Evolutionary conservation across 2,888 invertebrate genomes (phyloP).

Genomic region (Lasioglossum malachurum): DNA sequence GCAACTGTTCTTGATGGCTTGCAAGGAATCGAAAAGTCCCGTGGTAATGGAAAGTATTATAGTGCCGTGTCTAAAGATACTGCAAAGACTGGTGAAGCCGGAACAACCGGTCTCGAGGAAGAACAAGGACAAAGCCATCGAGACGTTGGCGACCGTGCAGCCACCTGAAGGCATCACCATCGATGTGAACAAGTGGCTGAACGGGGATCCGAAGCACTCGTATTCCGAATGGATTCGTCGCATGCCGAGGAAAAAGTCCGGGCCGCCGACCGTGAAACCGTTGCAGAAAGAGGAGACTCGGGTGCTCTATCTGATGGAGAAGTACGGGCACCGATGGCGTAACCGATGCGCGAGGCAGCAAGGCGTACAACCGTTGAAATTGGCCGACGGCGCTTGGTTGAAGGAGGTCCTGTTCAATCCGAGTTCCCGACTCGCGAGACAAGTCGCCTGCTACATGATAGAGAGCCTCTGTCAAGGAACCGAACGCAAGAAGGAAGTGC

Average conservation of each 20-base stretch:
- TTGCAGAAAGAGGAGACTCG: constrained; percentile 81
- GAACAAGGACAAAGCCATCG: constrained; percentile 85
- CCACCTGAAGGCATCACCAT: constrained; percentile 89
- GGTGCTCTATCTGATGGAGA: constrained; percentile 89
- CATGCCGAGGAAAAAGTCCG: constrained; percentile 85
- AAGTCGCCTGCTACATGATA: constrained; percentile 95
- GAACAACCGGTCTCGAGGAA: constrained; percentile 86
- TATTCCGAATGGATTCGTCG: constrained; percentile 91
- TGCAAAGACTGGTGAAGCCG: constrained; percentile 93
- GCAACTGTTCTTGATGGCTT: constrained; percentile 93
- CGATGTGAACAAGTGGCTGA: constrained; percentile 91
- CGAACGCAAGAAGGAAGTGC: constrained; percentile 90
- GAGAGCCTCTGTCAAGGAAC: constrained; percentile 91
- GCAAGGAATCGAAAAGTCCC: constrained; percentile 91
- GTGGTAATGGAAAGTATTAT: constrained; percentile 96
- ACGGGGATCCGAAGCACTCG: constrained; percentile 89
- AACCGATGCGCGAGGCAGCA: constrained; percentile 84
- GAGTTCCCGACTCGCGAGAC: constrained; percentile 94
- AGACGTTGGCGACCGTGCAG: constrained; percentile 86
- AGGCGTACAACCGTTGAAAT: constrained; percentile 87
- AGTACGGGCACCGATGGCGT: constrained; percentile 90
- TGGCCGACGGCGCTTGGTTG: constrained; percentile 93
- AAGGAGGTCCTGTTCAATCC: constrained; percentile 97
- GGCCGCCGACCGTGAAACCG: constrained; percentile 77
- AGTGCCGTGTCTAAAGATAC: constrained; percentile 96